Evolutionary conservation across 2,113 vertebrate species (phyloP), one percentile per base, ranked within the genome.

Genomic region (Larimichthys polyactis): DNA sequence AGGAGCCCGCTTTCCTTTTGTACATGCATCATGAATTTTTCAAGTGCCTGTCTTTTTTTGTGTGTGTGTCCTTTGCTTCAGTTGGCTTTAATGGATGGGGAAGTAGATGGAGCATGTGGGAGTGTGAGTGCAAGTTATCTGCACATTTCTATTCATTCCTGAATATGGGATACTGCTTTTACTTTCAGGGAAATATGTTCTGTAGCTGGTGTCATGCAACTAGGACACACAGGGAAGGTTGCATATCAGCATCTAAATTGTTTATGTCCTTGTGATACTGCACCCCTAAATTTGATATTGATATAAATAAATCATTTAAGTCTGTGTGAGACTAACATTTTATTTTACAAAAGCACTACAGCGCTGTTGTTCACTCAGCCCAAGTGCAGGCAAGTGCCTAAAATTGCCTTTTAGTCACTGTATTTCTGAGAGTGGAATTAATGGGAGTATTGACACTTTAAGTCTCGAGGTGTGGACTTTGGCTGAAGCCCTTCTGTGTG

Each of bases 21-120:
- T 87, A 90, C 62, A 74, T 71, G 82, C 92, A 85, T 93, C 85
- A 86, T 94, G 77, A 87, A 93, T 92, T 78, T 93, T 94, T 94
- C 69, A 94, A 44, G n/a, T 3, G 2, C 51, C 54, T 8, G 2
- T 27, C 83, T 71, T 79, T 90, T 84, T 75, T 82, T 83, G 83
- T 79, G 36, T 40, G 36, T 9, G 36, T 71, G 55, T 90, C 67
- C 65, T 89, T 79, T 83, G 72, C 87, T 81, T 72, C 84, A 85
- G 75, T 92, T 84, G 63, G 69, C 80, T 90, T 89, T 86, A 86
- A 89, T 87, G 72, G 40, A 58, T 69, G 51, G 48, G 79, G 72
- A 74, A 72, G 71, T 65, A 85, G 83, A 82, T 63, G 29, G 71
- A 69, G 78, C 17, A 11, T 60, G 22, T 60, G 15, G 62, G 49